Conservation (phyloP, 2,113 vertebrate species). For the Chitala chitala region DNA sequence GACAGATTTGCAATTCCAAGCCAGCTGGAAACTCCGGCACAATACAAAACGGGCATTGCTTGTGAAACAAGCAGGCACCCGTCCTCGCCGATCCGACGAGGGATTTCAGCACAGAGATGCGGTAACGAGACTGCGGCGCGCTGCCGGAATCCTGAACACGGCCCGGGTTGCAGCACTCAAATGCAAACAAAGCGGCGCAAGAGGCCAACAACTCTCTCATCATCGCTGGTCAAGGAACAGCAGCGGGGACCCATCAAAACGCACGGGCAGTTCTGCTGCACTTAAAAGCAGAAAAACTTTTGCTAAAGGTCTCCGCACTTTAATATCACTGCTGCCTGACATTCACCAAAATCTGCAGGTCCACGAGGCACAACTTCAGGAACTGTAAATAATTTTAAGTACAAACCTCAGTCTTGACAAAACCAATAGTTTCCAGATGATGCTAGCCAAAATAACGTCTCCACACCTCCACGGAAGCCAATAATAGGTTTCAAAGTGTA, state of each 20-base stretch:
- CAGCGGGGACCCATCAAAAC: not conserved
- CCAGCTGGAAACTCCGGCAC: not conserved
- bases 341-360: not conserved
- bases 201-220: no score
- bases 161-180: no score
- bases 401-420: not conserved
- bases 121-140: not conserved
- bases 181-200: not conserved
- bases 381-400: not conserved
- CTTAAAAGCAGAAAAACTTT: not conserved
- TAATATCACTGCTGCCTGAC: not conserved
- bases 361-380: not conserved
- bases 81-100: not conserved
- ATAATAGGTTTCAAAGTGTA: not conserved
- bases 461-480: not conserved
- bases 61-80: constrained; percentile 22
- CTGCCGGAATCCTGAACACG: no score
- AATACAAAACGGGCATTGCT: constrained; percentile 16
- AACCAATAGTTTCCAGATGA: not conserved
- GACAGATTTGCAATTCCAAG: not conserved
- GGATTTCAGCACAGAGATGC: not conserved
- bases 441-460: not conserved
- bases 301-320: not conserved
- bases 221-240: no score
- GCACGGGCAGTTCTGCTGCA: not conserved